Conservation (phyloP, 2,888 invertebrate species). For the Epinotia bilunana region DNA sequence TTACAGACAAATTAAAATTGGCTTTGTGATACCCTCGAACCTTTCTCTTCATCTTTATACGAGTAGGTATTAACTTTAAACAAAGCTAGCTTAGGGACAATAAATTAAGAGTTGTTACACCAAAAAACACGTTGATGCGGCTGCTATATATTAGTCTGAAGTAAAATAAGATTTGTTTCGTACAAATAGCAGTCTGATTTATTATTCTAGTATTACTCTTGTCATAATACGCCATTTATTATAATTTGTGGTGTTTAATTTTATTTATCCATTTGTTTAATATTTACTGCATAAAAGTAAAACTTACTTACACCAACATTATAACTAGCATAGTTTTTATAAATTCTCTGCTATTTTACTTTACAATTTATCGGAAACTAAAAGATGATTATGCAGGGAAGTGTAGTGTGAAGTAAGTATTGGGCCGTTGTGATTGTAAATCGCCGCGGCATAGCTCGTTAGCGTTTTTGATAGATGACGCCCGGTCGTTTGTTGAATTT, state of each 20-base stretch:
- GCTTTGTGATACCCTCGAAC: constrained; percentile 7
- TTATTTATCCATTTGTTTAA: too few relatives aligned
- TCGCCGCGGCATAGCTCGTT: constrained; percentile 81
- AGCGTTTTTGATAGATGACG: constrained; percentile 84
- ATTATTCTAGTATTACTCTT: too few relatives aligned
- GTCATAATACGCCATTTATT: too few relatives aligned
- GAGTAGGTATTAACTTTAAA: neutral
- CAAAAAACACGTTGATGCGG: neutral
- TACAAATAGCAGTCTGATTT: too few relatives aligned
- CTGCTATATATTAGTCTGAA: neutral
- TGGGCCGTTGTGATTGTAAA: constrained; percentile 77
- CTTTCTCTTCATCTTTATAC: neutral
- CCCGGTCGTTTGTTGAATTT: constrained; percentile 81
- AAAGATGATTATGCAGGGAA: neutral
- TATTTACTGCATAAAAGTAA: too few relatives aligned
- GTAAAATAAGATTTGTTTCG: too few relatives aligned
- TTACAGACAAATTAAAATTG: constrained; percentile 6
- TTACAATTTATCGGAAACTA: neutral
- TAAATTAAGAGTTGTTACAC: too few relatives aligned
- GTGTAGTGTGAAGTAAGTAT: constrained; percentile 43
- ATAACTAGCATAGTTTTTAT: neutral
- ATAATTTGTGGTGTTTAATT: too few relatives aligned
- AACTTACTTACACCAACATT: neutral
- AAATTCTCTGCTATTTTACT: neutral
- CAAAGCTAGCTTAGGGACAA: neutral